Evolutionary conservation across 1,140 invertebrate genomes (phyloP).

Genomic region (Triops cancriformis): DNA sequence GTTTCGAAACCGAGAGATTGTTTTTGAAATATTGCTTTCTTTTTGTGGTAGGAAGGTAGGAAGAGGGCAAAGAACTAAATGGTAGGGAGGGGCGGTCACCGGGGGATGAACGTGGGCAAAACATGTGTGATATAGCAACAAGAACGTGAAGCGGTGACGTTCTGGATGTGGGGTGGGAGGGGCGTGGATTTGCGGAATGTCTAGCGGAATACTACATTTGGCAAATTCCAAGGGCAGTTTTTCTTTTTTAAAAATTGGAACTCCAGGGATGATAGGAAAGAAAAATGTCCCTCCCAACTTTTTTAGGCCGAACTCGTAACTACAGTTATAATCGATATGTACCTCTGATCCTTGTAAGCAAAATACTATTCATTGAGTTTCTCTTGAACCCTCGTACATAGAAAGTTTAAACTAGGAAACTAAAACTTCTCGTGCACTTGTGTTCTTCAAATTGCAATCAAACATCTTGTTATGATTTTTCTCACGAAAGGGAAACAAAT

Average conservation of each 20-base stretch:
- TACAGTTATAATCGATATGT: not conserved
- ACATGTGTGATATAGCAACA: not conserved
- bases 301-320: not conserved
- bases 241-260: not conserved
- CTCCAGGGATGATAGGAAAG: not conserved
- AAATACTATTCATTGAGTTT: slow-evolving; percentile 7
- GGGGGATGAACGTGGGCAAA: not conserved
- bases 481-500: not conserved
- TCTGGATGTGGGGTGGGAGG: not conserved
- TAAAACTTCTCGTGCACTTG: not conserved
- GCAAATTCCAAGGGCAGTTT: slow-evolving; percentile 9
- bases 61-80: not conserved
- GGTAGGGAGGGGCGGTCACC: slow-evolving; percentile 5
- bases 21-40: not conserved
- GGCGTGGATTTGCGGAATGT: slow-evolving; percentile 8
- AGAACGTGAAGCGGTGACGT: not conserved
- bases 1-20: not conserved
- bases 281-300: not conserved
- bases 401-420: slow-evolving; percentile 6
- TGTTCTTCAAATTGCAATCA: not conserved
- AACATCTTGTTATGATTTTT: not conserved
- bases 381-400: not conserved
- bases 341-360: slow-evolving; percentile 13
- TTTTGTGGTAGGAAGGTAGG: not conserved
- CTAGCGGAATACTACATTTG: slow-evolving; percentile 13